Evolutionary conservation across 2,797 vertebrate genomes (phyloP), one percentile per base, ranked within the genome.

Genomic region (Ispidina picta): DNA sequence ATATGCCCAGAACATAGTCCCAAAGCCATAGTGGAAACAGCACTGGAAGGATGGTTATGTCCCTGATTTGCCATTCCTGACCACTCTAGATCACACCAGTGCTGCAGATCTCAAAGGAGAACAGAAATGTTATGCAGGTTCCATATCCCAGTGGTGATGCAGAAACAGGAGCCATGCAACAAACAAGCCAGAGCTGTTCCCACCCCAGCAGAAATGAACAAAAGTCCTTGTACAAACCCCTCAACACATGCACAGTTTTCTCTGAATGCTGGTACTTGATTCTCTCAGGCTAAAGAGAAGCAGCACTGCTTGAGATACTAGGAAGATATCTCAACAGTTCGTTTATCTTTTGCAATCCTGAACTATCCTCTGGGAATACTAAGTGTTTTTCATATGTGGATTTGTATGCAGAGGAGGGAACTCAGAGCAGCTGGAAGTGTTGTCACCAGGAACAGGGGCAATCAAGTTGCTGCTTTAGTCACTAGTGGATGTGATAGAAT

Each of bases 361-460:
- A 82, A 65, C 62, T 65, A 29, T 81, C 89, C 81, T 86, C 39
- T 90, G 89, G 72, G 91, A 93, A 69, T 72, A 35, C 80, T 48
- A 90, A 86, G 26, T 68, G 62, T 86, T 92, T 91, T 88, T 62
- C 72, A n/a, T 83, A 55, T 59, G 22, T 56, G 51, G 83, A 90
- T 95, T 95, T 93, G 88, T 91, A 94, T 95, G 93, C 92, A 89
- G 88, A 66, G 41, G 52, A 54, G 63, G 31, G 89, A 66, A 65
- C n/a, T 54, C 29, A 58, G 75, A 92, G 74, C 84, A 95, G 85
- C 84, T 91, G 91, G 66, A 59, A 90, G 41, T 46, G 39, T 66
- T 93, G 77, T 94, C 75, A 66, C 68, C 74, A 69, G 48, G 68
- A 88, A 29, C 58, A 71, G 88, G 51, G 35, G 56, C 71, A 86